Conservation (phyloP, 2,113 vertebrate species). For the Hepsetus odoe region DNA sequence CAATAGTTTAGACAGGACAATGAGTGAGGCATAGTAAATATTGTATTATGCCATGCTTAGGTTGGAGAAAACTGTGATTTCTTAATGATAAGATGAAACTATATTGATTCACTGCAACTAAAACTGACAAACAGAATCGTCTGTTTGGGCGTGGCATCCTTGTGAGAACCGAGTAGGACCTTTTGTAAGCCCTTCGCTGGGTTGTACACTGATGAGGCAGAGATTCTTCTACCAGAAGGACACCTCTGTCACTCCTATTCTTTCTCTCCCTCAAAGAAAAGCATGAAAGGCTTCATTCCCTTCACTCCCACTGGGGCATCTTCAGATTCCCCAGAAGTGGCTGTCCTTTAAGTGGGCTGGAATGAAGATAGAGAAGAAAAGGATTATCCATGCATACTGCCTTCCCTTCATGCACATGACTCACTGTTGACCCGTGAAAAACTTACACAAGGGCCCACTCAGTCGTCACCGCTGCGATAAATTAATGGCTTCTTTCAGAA, state of each 20-base stretch:
- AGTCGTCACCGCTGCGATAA: slow-evolving; percentile 10
- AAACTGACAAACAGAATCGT: not conserved
- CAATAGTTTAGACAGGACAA: not conserved
- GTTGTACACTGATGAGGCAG: not conserved
- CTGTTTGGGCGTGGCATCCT: not conserved
- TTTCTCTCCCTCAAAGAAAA: slow-evolving; percentile 32
- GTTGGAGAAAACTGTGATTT: not conserved
- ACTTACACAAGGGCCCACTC: slow-evolving; percentile 16
- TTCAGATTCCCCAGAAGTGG: not conserved
- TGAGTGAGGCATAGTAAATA: not conserved
- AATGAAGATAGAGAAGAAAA: slow-evolving; percentile 37
- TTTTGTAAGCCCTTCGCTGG: not conserved
- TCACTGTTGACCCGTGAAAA: slow-evolving; percentile 38
- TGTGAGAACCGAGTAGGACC: not conserved
- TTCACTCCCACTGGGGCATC: slow-evolving; percentile 22
- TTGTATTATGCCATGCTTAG: not conserved
- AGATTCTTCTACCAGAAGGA: not conserved
- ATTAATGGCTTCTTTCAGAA: not conserved
- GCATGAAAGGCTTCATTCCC: not conserved
- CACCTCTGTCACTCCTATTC: slow-evolving; percentile 2
- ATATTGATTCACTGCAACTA: not conserved
- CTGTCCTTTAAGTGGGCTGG: not conserved
- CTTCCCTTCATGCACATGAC: slow-evolving; percentile 16
- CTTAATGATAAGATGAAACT: not conserved
- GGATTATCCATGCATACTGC: slow-evolving; percentile 38